Evolutionary conservation across 2,888 invertebrate species (phyloP).

Genomic region (Amphimallon solstitiale): DNA sequence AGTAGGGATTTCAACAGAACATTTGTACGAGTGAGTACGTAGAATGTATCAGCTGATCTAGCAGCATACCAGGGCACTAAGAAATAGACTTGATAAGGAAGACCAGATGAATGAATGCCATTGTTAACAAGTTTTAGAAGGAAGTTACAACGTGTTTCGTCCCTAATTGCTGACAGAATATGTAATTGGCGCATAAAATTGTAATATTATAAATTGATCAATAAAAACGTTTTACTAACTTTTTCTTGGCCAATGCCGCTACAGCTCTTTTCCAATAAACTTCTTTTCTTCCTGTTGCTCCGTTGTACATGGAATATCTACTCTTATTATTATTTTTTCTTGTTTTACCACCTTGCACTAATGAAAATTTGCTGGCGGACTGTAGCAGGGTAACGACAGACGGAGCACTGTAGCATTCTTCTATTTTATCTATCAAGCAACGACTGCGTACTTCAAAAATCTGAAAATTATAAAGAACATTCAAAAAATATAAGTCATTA

Average conservation of each 20-base stretch:
- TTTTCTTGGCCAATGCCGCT: constrained; percentile 53
- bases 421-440: constrained; percentile 35
- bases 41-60: no score
- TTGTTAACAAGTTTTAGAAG: no score
- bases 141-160: no score
- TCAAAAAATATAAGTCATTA: no score
- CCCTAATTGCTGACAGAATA: no score
- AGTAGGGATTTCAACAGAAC: no score
- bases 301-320: constrained; percentile 56
- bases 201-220: no score
- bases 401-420: constrained; percentile 28
- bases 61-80: no score
- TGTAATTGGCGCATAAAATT: no score
- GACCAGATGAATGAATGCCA: no score
- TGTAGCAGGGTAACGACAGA: constrained; percentile 8
- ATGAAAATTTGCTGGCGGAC: constrained; percentile 31
- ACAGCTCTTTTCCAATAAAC: constrained; percentile 53
- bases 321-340: constrained; percentile 38
- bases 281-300: constrained; percentile 50
- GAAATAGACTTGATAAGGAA: no score
- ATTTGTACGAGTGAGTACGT: no score
- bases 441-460: constrained; percentile 36
- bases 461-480: constrained; percentile 34
- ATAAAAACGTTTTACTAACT: constrained; percentile 52
- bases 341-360: constrained; percentile 16